These are phyloP conservation scores for Hydropsyche betteni DNA, from an alignment of 2,888 invertebrate genomes.

Conservation along the genomic window DNA sequence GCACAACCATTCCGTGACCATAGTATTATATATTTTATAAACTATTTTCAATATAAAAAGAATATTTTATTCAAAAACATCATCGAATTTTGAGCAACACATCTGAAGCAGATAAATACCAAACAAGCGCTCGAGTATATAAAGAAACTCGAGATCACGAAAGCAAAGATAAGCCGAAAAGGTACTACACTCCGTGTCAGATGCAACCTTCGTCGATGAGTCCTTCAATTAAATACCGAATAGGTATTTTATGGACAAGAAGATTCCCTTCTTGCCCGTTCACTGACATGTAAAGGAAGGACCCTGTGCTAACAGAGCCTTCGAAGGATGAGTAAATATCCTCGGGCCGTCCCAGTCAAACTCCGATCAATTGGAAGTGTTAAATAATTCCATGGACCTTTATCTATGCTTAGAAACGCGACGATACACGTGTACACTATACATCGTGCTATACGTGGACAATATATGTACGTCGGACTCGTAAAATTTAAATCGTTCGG, in stretches of 20 bases:
- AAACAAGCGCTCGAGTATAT: neutral
- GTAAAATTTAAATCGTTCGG: no score
- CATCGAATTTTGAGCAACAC: no score
- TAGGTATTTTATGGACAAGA: neutral
- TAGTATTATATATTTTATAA: no score
- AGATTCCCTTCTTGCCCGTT: neutral
- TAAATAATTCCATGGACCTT: neutral
- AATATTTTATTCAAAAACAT: no score
- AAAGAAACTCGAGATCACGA: neutral
- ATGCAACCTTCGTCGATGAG: slow-evolving; percentile 3
- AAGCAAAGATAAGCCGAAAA: neutral
- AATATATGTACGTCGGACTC: no score
- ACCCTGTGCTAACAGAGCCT: slow-evolving; percentile 14
- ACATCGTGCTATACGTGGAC: no score
- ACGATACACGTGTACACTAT: no score
- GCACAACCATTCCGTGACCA: no score
- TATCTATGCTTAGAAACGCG: no score
- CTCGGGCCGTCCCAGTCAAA: neutral
- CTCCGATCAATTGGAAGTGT: neutral
- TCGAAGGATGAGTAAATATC: slow-evolving; percentile 22
- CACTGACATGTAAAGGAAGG: slow-evolving; percentile 10
- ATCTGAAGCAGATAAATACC: no score
- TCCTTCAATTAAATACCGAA: slow-evolving; percentile 17
- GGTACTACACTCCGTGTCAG: neutral
- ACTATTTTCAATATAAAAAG: no score